Conservation (phyloP, 2,797 vertebrate species). For the Echeneis naucrates region DNA sequence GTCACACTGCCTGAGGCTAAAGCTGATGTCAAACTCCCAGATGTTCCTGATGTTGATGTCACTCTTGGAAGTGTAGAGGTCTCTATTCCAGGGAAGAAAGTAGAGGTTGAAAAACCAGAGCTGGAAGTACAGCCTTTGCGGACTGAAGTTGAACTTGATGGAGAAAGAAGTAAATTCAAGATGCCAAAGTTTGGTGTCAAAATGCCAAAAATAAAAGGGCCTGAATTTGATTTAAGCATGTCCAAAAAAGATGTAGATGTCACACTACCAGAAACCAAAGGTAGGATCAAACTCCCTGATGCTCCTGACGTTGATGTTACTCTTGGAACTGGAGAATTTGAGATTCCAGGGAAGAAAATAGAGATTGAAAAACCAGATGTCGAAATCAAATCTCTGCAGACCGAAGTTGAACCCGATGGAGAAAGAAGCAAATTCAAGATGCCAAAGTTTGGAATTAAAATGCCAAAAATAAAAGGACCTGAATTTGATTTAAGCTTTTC, state of each 20-base stretch:
- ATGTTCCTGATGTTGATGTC: background rate
- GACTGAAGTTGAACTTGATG: too few relatives aligned
- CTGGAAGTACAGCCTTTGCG: too few relatives aligned
- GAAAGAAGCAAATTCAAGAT: conserved; percentile 46
- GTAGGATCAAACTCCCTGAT: conserved; percentile 28
- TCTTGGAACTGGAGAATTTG: background rate
- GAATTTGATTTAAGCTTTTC: background rate
- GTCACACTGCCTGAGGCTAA: too few relatives aligned
- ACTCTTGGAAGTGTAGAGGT: conserved; percentile 34
- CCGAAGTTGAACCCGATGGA: conserved; percentile 22
- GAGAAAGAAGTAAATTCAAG: too few relatives aligned
- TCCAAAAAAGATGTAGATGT: too few relatives aligned
- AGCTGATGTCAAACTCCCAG: too few relatives aligned
- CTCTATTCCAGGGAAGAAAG: conserved; percentile 22
- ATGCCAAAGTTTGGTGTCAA: too few relatives aligned
- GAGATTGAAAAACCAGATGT: too few relatives aligned
- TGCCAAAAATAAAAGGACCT: conserved; percentile 4
- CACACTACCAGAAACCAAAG: too few relatives aligned
- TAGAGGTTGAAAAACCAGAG: conserved; percentile 34
- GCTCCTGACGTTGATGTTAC: conserved; percentile 14
- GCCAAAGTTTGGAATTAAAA: fast-evolving
- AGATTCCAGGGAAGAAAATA: too few relatives aligned
- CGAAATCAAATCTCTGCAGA: background rate
- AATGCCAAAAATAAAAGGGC: too few relatives aligned
- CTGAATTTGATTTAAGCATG: too few relatives aligned